These are phyloP conservation scores for Lutraria lutraria DNA, from an alignment of 2,888 invertebrate genomes.

Conservation along the genomic window DNA sequence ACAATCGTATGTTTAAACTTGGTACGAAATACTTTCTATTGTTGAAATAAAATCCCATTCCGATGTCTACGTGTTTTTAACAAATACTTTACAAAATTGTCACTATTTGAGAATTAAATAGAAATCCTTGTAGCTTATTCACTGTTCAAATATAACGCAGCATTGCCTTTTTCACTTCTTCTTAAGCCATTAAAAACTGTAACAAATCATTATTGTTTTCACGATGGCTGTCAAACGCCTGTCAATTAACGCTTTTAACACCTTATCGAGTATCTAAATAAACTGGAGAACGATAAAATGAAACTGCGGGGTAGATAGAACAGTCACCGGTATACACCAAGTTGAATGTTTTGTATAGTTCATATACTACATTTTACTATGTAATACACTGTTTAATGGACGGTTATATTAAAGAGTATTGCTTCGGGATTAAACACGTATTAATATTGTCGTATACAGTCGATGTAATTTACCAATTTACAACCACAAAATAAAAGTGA, in stretches of 20 bases:
- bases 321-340: neutral
- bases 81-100: constrained; percentile 39
- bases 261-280: constrained; percentile 48
- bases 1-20: constrained; percentile 42
- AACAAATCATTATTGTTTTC: constrained; percentile 60
- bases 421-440: constrained; percentile 22
- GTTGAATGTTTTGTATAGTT: neutral
- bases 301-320: constrained; percentile 7
- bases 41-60: constrained; percentile 34
- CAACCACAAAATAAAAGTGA: neutral
- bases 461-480: neutral
- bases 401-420: constrained; percentile 20
- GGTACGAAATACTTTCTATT: constrained; percentile 44
- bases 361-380: constrained; percentile 20
- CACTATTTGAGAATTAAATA: constrained; percentile 36
- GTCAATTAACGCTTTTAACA: constrained; percentile 62
- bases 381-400: neutral
- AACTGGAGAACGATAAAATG: constrained; percentile 44
- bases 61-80: constrained; percentile 42
- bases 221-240: constrained; percentile 47
- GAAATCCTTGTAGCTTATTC: constrained; percentile 31
- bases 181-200: constrained; percentile 47
- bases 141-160: constrained; percentile 48
- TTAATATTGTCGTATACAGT: neutral
- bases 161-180: constrained; percentile 52